phyloP scores from a whole-genome alignment of 2,888 invertebrate genomes.

The Cancer borealis region DNA sequence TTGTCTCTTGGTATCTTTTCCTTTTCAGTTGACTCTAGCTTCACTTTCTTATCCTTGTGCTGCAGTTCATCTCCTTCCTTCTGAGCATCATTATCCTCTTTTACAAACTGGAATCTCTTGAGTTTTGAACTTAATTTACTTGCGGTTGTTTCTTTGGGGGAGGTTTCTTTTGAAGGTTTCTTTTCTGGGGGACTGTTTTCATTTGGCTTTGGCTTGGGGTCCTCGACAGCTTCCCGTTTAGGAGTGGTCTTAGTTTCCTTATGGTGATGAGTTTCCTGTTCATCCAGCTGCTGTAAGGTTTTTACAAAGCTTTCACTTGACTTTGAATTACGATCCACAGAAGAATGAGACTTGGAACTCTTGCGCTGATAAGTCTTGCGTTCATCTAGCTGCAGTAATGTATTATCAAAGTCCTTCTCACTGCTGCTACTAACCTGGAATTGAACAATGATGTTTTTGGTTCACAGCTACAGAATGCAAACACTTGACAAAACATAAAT shows the following conservation, averaged over 20 bases:
- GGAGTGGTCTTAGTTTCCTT: slow-evolving; percentile 37
- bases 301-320: slow-evolving; percentile 66
- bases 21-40: slow-evolving; percentile 24
- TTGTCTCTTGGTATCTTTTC: slow-evolving; percentile 17
- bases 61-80: neutral
- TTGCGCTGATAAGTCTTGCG: slow-evolving; percentile 36
- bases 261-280: slow-evolving; percentile 15
- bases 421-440: slow-evolving; percentile 28
- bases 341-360: neutral
- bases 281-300: slow-evolving; percentile 50
- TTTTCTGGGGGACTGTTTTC: slow-evolving; percentile 71
- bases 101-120: slow-evolving; percentile 35
- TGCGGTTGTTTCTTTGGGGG: neutral
- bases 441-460: neutral
- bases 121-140: slow-evolving; percentile 51
- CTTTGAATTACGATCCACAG: neutral
- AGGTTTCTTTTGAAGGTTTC: slow-evolving; percentile 35
- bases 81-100: neutral
- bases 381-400: slow-evolving; percentile 54
- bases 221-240: slow-evolving; percentile 41
- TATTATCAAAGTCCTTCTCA: slow-evolving; percentile 65
- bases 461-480: neutral
- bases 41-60: slow-evolving; percentile 49
- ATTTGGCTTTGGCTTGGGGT: slow-evolving; percentile 70
- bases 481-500: neutral